phyloP scores from a whole-genome alignment of 2,888 invertebrate genomes.

The Acronicta alni region DNA sequence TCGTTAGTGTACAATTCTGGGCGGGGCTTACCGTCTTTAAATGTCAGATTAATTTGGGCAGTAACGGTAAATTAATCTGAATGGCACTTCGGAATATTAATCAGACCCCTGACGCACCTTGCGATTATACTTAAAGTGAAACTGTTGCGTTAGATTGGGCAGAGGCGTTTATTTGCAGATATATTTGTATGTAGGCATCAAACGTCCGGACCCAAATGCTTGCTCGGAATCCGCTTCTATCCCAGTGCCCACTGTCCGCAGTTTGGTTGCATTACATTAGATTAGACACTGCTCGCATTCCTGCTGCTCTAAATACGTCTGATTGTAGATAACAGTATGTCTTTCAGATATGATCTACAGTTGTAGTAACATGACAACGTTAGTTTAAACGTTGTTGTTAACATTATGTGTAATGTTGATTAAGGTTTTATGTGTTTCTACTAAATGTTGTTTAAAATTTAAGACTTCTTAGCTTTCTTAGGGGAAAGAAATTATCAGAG shows the following conservation, averaged over 20 bases:
- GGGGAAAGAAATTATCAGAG: too few relatives aligned
- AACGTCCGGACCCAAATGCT: slow-evolving; percentile 74
- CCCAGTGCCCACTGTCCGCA: slow-evolving; percentile 73
- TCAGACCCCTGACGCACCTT: slow-evolving; percentile 49
- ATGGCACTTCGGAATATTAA: slow-evolving; percentile 67
- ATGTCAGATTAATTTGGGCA: slow-evolving; percentile 68
- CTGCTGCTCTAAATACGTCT: slow-evolving; percentile 61
- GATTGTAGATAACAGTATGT: slow-evolving; percentile 50
- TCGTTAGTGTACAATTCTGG: slow-evolving; percentile 23
- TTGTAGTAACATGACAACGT: slow-evolving; percentile 1
- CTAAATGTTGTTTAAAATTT: too few relatives aligned
- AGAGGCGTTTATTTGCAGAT: slow-evolving; percentile 43
- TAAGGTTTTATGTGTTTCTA: too few relatives aligned
- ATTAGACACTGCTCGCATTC: slow-evolving; percentile 82
- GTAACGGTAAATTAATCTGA: slow-evolving; percentile 65
- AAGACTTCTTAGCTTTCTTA: too few relatives aligned
- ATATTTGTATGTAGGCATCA: slow-evolving; percentile 58
- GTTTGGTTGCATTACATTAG: slow-evolving; percentile 84
- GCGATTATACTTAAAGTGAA: slow-evolving; percentile 38
- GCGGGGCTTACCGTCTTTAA: slow-evolving; percentile 65
- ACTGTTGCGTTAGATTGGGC: slow-evolving; percentile 18
- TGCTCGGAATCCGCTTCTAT: slow-evolving; percentile 82
- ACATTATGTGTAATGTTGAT: neutral
- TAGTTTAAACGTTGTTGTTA: too few relatives aligned
- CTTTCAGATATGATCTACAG: slow-evolving; percentile 29